Conservation (phyloP, 2,113 vertebrate genomes). For the Notechis scutatus region DNA sequence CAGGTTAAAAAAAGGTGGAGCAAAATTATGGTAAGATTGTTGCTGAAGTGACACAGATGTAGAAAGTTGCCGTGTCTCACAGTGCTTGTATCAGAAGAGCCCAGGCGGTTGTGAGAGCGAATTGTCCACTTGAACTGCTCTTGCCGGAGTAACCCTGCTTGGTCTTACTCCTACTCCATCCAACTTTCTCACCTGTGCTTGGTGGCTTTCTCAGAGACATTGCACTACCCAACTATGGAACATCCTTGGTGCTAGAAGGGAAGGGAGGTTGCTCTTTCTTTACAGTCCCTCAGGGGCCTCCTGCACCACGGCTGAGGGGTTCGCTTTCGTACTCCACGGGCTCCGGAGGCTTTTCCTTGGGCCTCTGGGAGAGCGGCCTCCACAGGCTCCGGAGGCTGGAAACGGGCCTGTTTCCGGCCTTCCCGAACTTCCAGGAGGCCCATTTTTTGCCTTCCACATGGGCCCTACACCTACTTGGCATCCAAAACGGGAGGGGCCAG, state of each 20-base stretch:
- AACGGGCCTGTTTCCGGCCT: too few species aligned
- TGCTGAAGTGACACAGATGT: not conserved
- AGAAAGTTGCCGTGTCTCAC: not conserved
- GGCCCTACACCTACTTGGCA: too few species aligned
- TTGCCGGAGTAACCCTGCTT: not conserved
- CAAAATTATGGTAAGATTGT: not conserved
- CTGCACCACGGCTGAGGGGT: too few species aligned
- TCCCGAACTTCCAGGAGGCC: too few species aligned
- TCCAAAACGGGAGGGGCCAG: too few species aligned
- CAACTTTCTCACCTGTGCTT: not conserved
- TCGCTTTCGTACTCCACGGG: too few species aligned
- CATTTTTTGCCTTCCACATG: too few species aligned
- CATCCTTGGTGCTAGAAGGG: not conserved
- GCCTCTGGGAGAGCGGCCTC: too few species aligned
- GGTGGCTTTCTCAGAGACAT: not conserved
- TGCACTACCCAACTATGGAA: not conserved
- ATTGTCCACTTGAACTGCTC: not conserved
- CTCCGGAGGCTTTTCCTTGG: too few species aligned
- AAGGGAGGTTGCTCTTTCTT: too few species aligned
- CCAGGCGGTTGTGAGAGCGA: not conserved
- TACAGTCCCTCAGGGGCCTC: too few species aligned
- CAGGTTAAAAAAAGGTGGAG: not conserved
- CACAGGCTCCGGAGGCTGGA: too few species aligned
- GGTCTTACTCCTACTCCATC: not conserved
- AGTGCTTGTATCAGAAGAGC: not conserved